These are phyloP conservation scores for Haliclona indistincta DNA, from an alignment of 37 sponge, comb jelly and placozoan genomes.

Conservation along the genomic window DNA sequence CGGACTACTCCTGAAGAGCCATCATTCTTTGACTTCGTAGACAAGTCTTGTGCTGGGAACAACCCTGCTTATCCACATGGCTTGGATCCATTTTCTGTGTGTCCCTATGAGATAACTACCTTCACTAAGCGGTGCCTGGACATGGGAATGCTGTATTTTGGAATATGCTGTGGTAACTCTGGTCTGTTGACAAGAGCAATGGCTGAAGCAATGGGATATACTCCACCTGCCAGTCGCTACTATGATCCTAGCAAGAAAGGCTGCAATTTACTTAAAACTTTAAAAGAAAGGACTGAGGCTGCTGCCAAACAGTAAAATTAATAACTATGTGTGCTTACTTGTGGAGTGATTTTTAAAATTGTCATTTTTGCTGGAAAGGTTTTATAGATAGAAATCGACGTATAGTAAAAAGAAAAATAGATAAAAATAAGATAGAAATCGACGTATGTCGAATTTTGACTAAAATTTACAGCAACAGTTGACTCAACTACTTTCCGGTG, in stretches of 20 bases:
- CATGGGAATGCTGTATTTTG: conserved; percentile 54
- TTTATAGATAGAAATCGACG: no score
- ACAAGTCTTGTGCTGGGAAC: conserved; percentile 25
- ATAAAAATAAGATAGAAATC: no score
- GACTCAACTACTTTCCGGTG: no score
- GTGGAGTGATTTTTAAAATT: no score
- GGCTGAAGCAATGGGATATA: conserved; percentile 54
- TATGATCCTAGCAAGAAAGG: conserved; percentile 7
- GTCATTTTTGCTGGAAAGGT: no score
- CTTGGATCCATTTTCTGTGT: conserved; percentile 41
- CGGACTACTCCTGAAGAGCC: conserved; percentile 58
- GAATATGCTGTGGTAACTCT: conserved; percentile 72
- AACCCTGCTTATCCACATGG: conserved; percentile 48
- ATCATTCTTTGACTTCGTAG: conserved; percentile 19
- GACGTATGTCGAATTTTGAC: no score
- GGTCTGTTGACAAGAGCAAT: conserved; percentile 49
- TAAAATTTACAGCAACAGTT: no score
- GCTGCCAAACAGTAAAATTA: no score
- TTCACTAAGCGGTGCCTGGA: conserved; percentile 49
- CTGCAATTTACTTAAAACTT: no score
- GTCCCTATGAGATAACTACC: conserved; percentile 15
- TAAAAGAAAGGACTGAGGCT: no score
- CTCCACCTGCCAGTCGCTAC: conserved; percentile 35
- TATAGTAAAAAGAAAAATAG: no score
- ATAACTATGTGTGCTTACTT: no score